These are phyloP conservation scores for Phymorhynchus buccinoides DNA, from an alignment of 1,140 invertebrate species.

Conservation along the genomic window DNA sequence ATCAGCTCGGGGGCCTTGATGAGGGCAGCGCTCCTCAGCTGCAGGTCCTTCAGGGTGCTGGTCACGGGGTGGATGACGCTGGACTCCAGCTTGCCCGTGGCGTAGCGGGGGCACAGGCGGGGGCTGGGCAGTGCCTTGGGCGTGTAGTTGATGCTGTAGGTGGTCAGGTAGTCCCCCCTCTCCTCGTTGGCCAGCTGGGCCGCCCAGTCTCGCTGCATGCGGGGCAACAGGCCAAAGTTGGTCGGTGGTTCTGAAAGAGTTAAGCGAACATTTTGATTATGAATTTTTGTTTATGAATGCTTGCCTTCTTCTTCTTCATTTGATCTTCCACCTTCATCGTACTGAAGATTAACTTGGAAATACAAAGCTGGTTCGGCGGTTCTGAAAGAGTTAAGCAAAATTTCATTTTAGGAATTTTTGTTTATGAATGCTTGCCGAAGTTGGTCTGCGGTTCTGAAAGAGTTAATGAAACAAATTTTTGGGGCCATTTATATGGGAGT, in stretches of 20 bases:
- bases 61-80: conserved; percentile 52
- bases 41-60: conserved; percentile 53
- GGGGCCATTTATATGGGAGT: too few relatives aligned
- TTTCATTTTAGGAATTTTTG: too few relatives aligned
- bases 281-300: too few relatives aligned
- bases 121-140: conserved; percentile 1
- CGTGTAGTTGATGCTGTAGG: conserved; percentile 45
- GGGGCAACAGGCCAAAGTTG: conserved; percentile 52
- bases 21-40: conserved; percentile 41
- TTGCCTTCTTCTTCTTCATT: too few relatives aligned
- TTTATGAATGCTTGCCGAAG: too few relatives aligned
- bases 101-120: conserved; percentile 39
- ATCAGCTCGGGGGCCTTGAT: conserved; percentile 48
- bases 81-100: conserved; percentile 47
- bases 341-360: too few relatives aligned
- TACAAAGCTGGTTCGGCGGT: too few relatives aligned
- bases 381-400: too few relatives aligned
- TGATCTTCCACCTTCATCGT: too few relatives aligned
- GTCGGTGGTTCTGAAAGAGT: conserved; percentile 52
- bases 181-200: conserved; percentile 49
- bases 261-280: too few relatives aligned
- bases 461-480: too few relatives aligned
- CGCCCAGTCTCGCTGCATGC: conserved; percentile 48
- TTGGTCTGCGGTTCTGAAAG: too few relatives aligned
- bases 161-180: conserved; percentile 52